phyloP scores from a whole-genome alignment of 2,797 vertebrate species.

The Spheniscus humboldti region DNA sequence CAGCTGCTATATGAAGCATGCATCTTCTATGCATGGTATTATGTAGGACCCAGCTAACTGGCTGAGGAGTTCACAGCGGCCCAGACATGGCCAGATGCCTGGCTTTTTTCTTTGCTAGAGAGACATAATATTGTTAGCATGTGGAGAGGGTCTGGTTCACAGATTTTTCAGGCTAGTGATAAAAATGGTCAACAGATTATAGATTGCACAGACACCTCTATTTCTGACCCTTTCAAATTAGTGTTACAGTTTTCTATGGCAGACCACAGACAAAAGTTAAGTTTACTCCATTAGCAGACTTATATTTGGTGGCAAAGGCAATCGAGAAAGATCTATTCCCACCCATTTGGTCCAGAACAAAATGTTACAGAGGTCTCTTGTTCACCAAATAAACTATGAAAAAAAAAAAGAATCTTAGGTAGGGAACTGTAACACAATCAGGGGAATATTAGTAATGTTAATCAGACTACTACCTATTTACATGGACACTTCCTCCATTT shows the following conservation, averaged over 20 bases:
- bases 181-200: neutral
- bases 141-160: neutral
- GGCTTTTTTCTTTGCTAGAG: neutral
- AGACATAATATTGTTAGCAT: neutral
- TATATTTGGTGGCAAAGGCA: neutral
- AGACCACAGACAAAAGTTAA: neutral
- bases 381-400: neutral
- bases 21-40: neutral
- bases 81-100: neutral
- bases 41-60: neutral
- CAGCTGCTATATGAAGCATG: neutral
- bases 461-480: neutral
- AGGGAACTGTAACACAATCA: neutral
- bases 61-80: neutral
- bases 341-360: neutral
- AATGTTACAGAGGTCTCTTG: neutral
- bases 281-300: neutral
- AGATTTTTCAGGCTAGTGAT: neutral
- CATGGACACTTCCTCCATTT: neutral
- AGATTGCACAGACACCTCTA: neutral
- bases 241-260: neutral
- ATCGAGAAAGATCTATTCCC: fast-evolving
- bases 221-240: neutral
- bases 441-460: neutral
- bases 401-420: neutral